Conservation (phyloP, 2,113 vertebrate species). For the Oxygymnocypris stewartii region DNA sequence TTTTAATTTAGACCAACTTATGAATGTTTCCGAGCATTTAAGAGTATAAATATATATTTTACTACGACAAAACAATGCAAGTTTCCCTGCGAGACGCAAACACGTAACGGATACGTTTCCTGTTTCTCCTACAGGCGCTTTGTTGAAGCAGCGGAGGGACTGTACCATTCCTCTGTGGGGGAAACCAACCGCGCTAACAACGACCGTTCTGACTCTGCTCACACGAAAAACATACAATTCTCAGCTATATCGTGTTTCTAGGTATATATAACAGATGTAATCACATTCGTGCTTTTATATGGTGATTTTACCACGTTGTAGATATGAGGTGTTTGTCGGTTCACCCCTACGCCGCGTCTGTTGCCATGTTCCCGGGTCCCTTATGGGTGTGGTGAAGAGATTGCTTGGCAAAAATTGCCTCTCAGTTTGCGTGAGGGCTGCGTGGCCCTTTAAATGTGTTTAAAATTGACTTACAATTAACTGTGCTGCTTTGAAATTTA, state of each 20-base stretch:
- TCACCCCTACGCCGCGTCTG: constrained; percentile 68
- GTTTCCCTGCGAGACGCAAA: not conserved
- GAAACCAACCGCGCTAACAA: not conserved
- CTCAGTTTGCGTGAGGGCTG: constrained; percentile 57
- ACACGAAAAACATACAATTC: not conserved
- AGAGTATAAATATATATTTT: not conserved
- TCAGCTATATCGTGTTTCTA: fast-evolving
- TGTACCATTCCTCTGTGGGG: constrained; percentile 66
- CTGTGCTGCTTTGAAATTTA: constrained; percentile 47
- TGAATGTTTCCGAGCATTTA: not conserved
- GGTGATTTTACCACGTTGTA: not conserved
- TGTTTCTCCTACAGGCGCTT: constrained; percentile 72
- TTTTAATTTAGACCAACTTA: not conserved
- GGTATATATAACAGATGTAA: fast-evolving
- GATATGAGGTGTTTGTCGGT: not conserved
- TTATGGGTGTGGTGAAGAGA: constrained; percentile 83
- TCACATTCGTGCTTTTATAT: not conserved
- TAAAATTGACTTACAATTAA: constrained; percentile 57
- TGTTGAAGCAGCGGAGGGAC: constrained; percentile 68
- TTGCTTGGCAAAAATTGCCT: constrained; percentile 70
- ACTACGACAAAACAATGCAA: not conserved
- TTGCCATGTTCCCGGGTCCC: constrained; percentile 80
- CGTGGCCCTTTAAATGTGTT: constrained; percentile 57
- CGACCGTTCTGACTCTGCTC: fast-evolving
- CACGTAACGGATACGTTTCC: constrained; percentile 65